Base-by-base conservation (phyloP, 1,140 invertebrate genomes). In the Drosophila guanche region DNA sequence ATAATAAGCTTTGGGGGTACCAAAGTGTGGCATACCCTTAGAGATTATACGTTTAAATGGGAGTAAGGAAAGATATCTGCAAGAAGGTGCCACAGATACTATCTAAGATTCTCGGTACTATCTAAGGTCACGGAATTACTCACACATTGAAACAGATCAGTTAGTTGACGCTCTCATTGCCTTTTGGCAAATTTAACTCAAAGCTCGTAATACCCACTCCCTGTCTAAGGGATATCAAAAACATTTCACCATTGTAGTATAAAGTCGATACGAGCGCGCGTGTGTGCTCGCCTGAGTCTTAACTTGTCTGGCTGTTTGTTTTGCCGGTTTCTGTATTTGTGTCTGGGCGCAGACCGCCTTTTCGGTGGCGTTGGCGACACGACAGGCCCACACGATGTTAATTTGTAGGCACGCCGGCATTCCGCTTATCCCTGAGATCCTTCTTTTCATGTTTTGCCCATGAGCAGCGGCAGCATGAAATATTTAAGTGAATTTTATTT, bases 401-500 rank as follows among this genome's bases (percentile, higher is more conserved):
- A 83, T 83, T 83, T 84, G 79, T 83, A 83, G 79, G 79, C 79
- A 83, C 70, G 48, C 61, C 54, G 40, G 56, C 45, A 62, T 12
- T 12, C 4, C 33, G 58, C 55, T 71, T 66, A 75, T 67, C 47
- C 75, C 61, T 73, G 55, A 47, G 47, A 57, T 60, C 54, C 73
- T 33, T 48, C 79, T 53, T 66, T 74, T 75, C 65, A 79, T 83
- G 79, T 71, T 70, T 59, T 51, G 40, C 42, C 59, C 5, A 23
- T 22, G 10, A 16, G 14, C 41, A 22, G 20, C 22, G n/a, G 40
- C 57, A 56, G 57, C 71, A 76, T 84, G 60, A 84, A 84, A 79
- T 79, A 84, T 84, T 84, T 79, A 84, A 84, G 65, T 79, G 76
- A 75, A 84, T 85, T 85, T 84, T 63, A 79, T 84, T 75, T 84